These are phyloP conservation scores for Osmoderma eremita DNA, from an alignment of 2,888 invertebrate genomes.

Conservation along the genomic window DNA sequence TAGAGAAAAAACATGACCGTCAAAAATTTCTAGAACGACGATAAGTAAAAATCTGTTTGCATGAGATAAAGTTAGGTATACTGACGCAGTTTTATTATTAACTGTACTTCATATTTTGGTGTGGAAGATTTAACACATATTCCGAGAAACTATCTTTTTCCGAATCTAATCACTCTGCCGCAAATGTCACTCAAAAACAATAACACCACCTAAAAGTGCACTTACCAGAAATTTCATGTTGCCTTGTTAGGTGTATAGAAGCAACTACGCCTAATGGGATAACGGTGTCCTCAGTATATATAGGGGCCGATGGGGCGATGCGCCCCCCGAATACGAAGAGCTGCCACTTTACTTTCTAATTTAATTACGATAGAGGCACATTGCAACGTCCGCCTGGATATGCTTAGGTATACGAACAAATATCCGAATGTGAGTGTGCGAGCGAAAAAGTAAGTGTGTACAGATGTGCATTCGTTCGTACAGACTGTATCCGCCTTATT, in stretches of 20 bases:
- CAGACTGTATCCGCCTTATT: no score
- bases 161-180: not conserved
- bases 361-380: conserved; percentile 38
- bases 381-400: conserved; percentile 6
- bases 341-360: conserved; percentile 40
- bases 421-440: not conserved
- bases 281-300: conserved; percentile 34
- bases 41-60: not conserved
- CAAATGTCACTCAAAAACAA: not conserved
- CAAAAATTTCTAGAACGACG: no score
- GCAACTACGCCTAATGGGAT: conserved; percentile 40
- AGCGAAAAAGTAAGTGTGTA: not conserved
- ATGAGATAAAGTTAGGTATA: not conserved
- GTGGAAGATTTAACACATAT: no score
- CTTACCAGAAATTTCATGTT: conserved; percentile 46
- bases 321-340: conserved; percentile 44
- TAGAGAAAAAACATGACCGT: no score
- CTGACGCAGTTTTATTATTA: not conserved
- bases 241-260: conserved; percentile 46
- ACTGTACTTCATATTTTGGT: conserved; percentile 7
- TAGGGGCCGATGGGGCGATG: conserved; percentile 28
- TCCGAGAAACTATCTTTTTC: no score
- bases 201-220: not conserved
- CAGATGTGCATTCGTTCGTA: not conserved
- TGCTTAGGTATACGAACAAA: conserved; percentile 11